Percentiles rank a stretch among this genome's conserved stretches.
Conservation (phyloP, 2,113 vertebrate species). For the Coptodon bakossiorum region DNA sequence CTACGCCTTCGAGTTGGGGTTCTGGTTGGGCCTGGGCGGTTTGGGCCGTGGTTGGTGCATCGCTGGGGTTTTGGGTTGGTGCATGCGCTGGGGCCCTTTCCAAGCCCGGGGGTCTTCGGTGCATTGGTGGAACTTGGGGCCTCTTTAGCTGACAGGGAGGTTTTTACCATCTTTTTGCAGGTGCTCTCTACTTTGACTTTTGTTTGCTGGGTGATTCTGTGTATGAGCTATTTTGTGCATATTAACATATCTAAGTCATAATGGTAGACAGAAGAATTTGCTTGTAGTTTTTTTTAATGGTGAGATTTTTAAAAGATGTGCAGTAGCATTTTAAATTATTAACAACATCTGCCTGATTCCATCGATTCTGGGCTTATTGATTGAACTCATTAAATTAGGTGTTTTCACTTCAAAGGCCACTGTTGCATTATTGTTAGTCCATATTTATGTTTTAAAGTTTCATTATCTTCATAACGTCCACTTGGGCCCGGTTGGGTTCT, state of each 20-base stretch:
- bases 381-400: background rate
- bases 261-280: background rate
- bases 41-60: background rate
- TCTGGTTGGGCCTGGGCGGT: background rate
- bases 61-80: background rate
- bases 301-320: background rate
- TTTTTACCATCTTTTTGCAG: background rate
- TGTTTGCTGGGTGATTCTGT: accelerated
- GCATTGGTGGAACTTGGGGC: background rate
- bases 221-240: background rate
- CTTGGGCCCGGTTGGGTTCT: accelerated
- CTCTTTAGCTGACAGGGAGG: background rate
- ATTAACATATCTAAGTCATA: background rate
- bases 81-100: background rate
- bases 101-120: background rate
- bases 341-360: background rate
- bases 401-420: background rate
- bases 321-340: background rate
- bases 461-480: background rate
- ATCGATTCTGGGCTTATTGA: background rate
- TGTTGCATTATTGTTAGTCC: background rate
- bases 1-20: accelerated
- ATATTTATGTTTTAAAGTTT: background rate
- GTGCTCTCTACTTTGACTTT: background rate
- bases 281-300: background rate